Conservation (phyloP, 2,888 invertebrate species). For the Cremastinae sp. region DNA sequence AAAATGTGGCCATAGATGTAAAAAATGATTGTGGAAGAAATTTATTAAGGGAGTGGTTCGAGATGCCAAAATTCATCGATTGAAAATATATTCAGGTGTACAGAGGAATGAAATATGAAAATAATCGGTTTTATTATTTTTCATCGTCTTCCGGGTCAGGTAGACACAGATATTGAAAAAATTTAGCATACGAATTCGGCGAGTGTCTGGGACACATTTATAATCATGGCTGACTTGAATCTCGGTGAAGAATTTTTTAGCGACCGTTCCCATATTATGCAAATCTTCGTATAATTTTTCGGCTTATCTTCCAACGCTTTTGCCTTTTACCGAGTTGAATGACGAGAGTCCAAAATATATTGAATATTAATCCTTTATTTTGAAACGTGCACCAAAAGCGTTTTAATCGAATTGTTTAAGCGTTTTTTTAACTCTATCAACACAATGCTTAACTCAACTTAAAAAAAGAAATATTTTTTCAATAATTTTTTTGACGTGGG, state of each 20-base stretch:
- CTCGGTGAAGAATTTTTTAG: slow-evolving; percentile 36
- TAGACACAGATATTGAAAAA: neutral
- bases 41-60: no score
- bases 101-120: no score
- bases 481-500: no score
- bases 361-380: slow-evolving; percentile 19
- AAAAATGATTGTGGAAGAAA: no score
- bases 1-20: no score
- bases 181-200: no score
- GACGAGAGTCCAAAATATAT: slow-evolving; percentile 19
- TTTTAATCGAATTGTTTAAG: no score
- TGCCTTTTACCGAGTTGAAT: slow-evolving; percentile 1
- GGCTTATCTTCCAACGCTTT: slow-evolving; percentile 50
- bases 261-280: slow-evolving; percentile 51
- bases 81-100: no score
- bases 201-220: slow-evolving; percentile 10
- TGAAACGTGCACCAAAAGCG: neutral
- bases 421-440: no score
- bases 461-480: no score
- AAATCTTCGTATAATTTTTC: slow-evolving; percentile 57
- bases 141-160: slow-evolving; percentile 41
- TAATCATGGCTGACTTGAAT: slow-evolving; percentile 25
- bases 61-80: no score
- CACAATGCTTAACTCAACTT: no score
- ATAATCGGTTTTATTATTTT: slow-evolving; percentile 48